These are phyloP conservation scores for Pristionchus pacificus DNA, from an alignment of 1,140 invertebrate genomes.

Conservation along the genomic window DNA sequence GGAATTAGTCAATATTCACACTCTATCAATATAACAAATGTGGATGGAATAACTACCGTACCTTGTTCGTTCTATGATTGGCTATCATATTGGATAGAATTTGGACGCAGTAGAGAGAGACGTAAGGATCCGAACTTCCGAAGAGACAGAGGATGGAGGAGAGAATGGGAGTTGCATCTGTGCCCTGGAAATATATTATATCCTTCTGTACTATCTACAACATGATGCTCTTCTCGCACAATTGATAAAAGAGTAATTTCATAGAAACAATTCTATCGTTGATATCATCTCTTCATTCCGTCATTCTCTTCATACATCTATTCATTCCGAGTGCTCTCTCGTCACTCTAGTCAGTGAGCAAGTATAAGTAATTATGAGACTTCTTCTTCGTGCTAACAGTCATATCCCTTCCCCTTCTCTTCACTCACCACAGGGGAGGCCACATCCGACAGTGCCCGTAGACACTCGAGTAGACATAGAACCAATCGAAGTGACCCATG, in stretches of 20 bases:
- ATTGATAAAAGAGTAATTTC: background rate
- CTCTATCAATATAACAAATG: background rate
- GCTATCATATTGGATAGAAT: conserved; percentile 14
- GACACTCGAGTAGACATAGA: background rate
- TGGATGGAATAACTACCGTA: background rate
- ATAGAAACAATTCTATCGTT: too few relatives aligned
- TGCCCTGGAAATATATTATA: background rate
- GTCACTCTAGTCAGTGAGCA: too few relatives aligned
- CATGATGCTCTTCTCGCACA: too few relatives aligned
- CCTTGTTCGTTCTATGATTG: conserved; percentile 14
- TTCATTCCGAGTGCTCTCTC: too few relatives aligned
- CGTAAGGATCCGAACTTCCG: background rate
- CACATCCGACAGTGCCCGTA: conserved; percentile 6
- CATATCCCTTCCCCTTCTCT: too few relatives aligned
- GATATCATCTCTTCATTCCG: too few relatives aligned
- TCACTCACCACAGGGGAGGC: too few relatives aligned
- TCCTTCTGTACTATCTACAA: too few relatives aligned
- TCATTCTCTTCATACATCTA: too few relatives aligned
- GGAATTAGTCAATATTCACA: background rate
- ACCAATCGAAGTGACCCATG: conserved; percentile 14
- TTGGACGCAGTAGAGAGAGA: conserved; percentile 7
- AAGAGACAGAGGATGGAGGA: conserved; percentile 13
- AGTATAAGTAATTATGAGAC: too few relatives aligned
- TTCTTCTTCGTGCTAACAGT: too few relatives aligned
- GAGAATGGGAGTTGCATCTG: background rate